Evolutionary conservation across 64 coral and sea anemone species (phyloP).

Genomic region (Montipora foliosa): DNA sequence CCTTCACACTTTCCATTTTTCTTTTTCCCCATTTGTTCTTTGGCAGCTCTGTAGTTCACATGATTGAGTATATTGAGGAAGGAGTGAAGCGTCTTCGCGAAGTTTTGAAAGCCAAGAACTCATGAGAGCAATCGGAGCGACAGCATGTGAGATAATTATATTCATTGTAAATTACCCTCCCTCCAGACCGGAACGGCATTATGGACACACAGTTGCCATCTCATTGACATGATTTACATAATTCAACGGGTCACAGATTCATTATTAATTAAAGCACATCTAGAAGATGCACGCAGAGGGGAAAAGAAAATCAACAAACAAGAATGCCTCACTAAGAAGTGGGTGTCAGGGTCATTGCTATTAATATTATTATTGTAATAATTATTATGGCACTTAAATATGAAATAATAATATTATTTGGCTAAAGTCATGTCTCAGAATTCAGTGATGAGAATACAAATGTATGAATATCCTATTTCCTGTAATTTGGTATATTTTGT

Average conservation of each 20-base stretch:
- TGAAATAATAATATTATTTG: constrained; percentile 40
- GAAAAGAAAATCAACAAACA: not conserved
- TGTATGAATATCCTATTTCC: constrained; percentile 67
- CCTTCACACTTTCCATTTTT: too few relatives aligned
- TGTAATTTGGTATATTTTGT: constrained; percentile 98
- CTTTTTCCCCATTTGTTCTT: not conserved
- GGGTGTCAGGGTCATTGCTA: not conserved
- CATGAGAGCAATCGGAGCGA: not conserved
- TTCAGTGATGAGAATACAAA: constrained; percentile 38
- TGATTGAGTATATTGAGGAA: constrained; percentile 78
- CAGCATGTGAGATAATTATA: not conserved
- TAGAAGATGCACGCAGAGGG: not conserved
- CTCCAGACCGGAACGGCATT: constrained; percentile 13
- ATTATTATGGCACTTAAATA: constrained; percentile 15
- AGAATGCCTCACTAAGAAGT: not conserved
- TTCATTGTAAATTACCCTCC: constrained; percentile 30
- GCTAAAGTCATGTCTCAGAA: constrained; percentile 33
- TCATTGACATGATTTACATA: not conserved
- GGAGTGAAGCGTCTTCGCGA: constrained; percentile 63
- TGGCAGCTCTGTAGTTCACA: constrained; percentile 68
- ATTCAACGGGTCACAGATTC: not conserved
- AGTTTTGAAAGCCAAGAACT: not conserved
- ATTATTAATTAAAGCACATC: not conserved
- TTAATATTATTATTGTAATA: not conserved
- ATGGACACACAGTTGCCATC: constrained; percentile 9